Conservation (phyloP, 2,888 invertebrate species). For the Andrena minutula region DNA sequence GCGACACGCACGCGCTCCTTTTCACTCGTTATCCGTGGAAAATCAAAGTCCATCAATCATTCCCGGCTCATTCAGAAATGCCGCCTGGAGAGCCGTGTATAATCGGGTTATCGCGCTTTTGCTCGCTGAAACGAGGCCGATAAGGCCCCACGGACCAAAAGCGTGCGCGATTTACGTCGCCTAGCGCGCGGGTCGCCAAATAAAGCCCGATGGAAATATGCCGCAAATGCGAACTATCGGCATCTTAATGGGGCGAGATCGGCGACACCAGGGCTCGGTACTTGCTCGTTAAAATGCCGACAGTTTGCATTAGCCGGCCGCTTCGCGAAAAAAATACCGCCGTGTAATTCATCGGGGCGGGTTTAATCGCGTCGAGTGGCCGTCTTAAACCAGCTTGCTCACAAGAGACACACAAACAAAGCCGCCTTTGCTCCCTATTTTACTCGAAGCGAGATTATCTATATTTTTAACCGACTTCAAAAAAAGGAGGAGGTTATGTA, state of each 20-base stretch:
- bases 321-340: conserved; percentile 14
- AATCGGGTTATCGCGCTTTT: conserved; percentile 9
- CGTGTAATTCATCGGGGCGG: conserved; percentile 32
- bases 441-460: neutral
- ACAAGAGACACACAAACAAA: neutral
- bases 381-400: conserved; percentile 5
- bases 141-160: conserved; percentile 3
- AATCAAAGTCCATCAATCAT: conserved; percentile 4
- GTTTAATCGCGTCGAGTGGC: conserved; percentile 21
- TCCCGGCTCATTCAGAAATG: neutral
- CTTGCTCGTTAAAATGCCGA: conserved; percentile 47
- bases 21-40: neutral
- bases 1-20: neutral
- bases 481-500: no score
- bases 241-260: conserved; percentile 39
- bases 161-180: conserved; percentile 11
- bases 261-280: conserved; percentile 9
- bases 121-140: conserved; percentile 8
- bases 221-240: conserved; percentile 30
- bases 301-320: conserved; percentile 30
- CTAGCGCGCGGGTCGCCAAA: conserved; percentile 16
- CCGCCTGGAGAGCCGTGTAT: conserved; percentile 1
- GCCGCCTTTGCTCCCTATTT: neutral
- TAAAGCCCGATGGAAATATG: conserved; percentile 26
- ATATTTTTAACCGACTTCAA: no score